These are phyloP conservation scores for Indri indri DNA, from an alignment of 2,113 vertebrate species.

Conservation along the genomic window DNA sequence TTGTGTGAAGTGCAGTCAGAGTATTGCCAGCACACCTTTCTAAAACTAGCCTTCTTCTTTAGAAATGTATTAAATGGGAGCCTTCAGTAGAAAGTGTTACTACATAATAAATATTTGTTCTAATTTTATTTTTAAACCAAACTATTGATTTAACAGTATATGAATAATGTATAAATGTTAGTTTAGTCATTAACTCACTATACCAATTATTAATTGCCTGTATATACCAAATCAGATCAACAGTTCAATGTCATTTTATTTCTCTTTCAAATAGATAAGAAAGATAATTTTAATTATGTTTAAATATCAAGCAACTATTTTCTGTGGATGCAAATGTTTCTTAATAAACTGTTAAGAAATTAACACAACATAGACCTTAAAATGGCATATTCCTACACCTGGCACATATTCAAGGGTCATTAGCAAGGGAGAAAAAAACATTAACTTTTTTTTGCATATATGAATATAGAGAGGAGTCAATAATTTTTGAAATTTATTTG, in stretches of 20 bases:
- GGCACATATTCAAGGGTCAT: neutral
- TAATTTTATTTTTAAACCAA: constrained; percentile 64
- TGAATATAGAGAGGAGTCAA: neutral
- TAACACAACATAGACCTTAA: neutral
- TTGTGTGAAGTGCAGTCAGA: constrained; percentile 37
- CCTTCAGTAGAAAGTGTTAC: constrained; percentile 57
- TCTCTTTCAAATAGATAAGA: constrained; percentile 44
- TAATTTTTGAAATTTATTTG: constrained; percentile 30
- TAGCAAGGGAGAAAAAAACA: neutral
- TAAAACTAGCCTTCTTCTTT: constrained; percentile 49
- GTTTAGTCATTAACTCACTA: constrained; percentile 33
- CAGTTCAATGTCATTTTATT: constrained; percentile 37
- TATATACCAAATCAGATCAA: constrained; percentile 20
- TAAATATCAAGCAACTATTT: constrained; percentile 42
- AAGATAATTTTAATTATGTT: constrained; percentile 51
- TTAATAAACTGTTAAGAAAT: neutral
- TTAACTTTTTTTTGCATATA: neutral
- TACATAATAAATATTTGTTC: constrained; percentile 48
- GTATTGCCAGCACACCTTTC: constrained; percentile 53
- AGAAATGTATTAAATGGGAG: constrained; percentile 45
- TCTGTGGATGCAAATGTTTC: neutral
- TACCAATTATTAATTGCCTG: constrained; percentile 34
- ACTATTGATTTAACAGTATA: constrained; percentile 52
- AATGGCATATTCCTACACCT: neutral
- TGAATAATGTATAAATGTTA: constrained; percentile 37